Evolutionary conservation across 1,140 invertebrate genomes (phyloP).

Genomic region (Lasioglossum baleicum): DNA sequence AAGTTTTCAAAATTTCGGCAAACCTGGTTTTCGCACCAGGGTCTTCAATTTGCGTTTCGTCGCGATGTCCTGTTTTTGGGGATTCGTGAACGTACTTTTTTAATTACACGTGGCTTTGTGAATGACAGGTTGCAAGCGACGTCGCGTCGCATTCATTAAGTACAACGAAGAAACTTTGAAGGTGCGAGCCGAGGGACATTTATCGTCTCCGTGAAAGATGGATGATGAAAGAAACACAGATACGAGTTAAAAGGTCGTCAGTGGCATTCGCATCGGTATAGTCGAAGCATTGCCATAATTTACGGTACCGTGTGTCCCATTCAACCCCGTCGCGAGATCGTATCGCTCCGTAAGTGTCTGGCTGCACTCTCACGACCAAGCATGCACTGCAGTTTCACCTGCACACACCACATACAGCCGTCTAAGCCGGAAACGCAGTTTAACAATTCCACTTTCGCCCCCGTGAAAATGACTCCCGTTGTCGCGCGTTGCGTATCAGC

Average conservation of each 20-base stretch:
- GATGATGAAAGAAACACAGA: conserved; percentile 8
- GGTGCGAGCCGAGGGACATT: background rate
- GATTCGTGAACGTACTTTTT: too few relatives aligned
- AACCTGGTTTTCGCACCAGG: too few relatives aligned
- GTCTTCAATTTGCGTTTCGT: too few relatives aligned
- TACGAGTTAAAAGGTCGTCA: conserved; percentile 58
- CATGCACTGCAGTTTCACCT: conserved; percentile 20
- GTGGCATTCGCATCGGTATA: conserved; percentile 47
- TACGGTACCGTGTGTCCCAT: conserved; percentile 54
- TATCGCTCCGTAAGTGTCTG: conserved; percentile 57
- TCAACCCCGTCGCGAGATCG: conserved; percentile 63
- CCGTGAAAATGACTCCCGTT: conserved; percentile 55
- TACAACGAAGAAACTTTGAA: background rate
- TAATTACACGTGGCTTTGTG: too few relatives aligned
- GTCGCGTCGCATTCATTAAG: background rate
- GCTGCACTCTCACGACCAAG: conserved; percentile 33
- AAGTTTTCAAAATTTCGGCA: too few relatives aligned
- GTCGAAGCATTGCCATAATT: conserved; percentile 61
- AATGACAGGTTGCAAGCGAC: background rate
- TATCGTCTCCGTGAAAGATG: background rate
- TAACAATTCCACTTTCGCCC: conserved; percentile 55
- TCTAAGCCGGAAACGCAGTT: conserved; percentile 51
- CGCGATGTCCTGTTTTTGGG: too few relatives aligned
- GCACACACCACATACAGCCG: background rate
- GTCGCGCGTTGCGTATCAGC: conserved; percentile 16